phyloP scores from a whole-genome alignment of 2,888 invertebrate genomes.

The Lasioglossum figueresi region DNA sequence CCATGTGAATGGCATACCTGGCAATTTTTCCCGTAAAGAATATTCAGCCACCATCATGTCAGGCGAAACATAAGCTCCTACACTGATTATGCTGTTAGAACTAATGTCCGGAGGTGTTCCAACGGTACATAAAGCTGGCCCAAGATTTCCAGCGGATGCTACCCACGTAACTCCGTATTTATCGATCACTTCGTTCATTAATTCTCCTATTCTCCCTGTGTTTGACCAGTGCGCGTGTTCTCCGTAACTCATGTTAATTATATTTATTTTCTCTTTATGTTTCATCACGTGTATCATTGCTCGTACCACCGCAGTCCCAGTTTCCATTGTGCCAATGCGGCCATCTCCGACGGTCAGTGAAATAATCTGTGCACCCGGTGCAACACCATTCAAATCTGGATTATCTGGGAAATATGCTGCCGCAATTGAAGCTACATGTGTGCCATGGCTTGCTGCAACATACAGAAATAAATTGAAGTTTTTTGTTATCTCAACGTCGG shows the following conservation, averaged over 20 bases:
- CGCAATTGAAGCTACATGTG: conserved; percentile 98
- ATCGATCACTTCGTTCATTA: conserved; percentile 94
- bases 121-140: conserved; percentile 96
- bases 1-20: conserved; percentile 96
- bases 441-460: conserved; percentile 95
- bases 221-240: conserved; percentile 97
- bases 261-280: conserved; percentile 89
- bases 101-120: conserved; percentile 93
- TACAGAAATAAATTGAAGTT: conserved; percentile 3
- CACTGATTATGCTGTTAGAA: conserved; percentile 93
- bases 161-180: conserved; percentile 97
- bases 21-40: conserved; percentile 92
- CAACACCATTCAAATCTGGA: conserved; percentile 96
- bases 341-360: conserved; percentile 97
- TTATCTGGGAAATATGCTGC: conserved; percentile 94
- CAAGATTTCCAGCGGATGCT: conserved; percentile 96
- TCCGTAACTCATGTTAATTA: conserved; percentile 99
- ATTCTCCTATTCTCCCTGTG: conserved; percentile 93
- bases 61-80: conserved; percentile 98
- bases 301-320: conserved; percentile 95
- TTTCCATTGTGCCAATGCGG: conserved; percentile 97
- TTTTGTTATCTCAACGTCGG: neutral
- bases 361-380: conserved; percentile 97
- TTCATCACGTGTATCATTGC: conserved; percentile 95
- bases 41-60: conserved; percentile 99